Evolutionary conservation across 2,113 vertebrate species (phyloP).

Genomic region (Naja naja): DNA sequence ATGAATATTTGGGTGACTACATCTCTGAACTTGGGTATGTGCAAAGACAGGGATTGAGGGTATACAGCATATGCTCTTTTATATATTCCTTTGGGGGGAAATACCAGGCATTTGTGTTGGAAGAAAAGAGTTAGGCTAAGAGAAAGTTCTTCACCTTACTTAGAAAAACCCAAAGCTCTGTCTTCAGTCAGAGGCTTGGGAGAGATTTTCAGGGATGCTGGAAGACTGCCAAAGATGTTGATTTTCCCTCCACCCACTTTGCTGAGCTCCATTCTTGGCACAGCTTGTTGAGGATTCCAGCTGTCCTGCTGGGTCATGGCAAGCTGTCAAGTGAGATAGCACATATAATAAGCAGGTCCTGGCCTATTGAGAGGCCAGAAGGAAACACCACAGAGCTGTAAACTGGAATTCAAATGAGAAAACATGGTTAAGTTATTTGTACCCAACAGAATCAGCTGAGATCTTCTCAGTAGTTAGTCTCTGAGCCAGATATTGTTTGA

Average conservation of each 20-base stretch:
- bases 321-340: constrained; percentile 61
- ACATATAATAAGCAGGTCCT: constrained; percentile 29
- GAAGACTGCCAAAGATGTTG: constrained; percentile 62
- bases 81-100: constrained; percentile 22
- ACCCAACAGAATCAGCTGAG: constrained; percentile 9
- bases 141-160: constrained; percentile 49
- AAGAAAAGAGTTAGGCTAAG: constrained; percentile 46
- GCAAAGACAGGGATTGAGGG: not conserved
- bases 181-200: constrained; percentile 56
- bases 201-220: constrained; percentile 53
- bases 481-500: not conserved
- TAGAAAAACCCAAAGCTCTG: constrained; percentile 43
- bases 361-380: not conserved
- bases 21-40: constrained; percentile 33
- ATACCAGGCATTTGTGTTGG: constrained; percentile 12
- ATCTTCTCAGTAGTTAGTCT: not conserved
- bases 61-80: not conserved
- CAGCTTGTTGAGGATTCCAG: constrained; percentile 55
- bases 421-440: not conserved
- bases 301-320: constrained; percentile 68
- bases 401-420: constrained; percentile 26
- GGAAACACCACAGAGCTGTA: constrained; percentile 21
- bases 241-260: constrained; percentile 63
- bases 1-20: constrained; percentile 7
- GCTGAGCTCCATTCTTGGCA: constrained; percentile 64